Evolutionary conservation across 2,797 vertebrate genomes (phyloP).

Genomic region (Eremophila alpestris): DNA sequence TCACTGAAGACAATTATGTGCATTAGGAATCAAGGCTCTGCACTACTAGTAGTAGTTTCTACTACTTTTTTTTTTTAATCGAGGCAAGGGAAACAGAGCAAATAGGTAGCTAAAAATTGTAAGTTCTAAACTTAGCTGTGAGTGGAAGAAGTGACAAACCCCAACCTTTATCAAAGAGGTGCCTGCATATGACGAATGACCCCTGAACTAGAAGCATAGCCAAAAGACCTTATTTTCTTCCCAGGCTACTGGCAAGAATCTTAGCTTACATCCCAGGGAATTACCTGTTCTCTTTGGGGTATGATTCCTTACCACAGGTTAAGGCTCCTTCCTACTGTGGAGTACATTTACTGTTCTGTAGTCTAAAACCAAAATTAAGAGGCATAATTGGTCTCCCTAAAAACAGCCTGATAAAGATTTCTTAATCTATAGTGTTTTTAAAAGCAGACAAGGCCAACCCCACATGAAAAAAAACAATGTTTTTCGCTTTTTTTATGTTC

Average conservation of each 20-base stretch:
- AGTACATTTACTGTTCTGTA: neutral
- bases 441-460: neutral
- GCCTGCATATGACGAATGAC: neutral
- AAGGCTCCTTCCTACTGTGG: neutral
- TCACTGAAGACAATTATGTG: neutral
- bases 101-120: neutral
- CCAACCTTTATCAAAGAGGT: neutral
- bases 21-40: neutral
- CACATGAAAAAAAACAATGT: neutral
- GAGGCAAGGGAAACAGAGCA: neutral
- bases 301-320: neutral
- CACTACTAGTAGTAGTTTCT: neutral
- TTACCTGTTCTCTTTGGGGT: neutral
- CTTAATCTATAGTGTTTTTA: neutral
- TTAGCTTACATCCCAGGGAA: neutral
- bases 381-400: neutral
- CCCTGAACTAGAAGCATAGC: neutral
- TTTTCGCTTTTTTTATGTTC: neutral
- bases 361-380: neutral
- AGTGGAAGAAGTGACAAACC: neutral
- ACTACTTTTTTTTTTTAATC: neutral
- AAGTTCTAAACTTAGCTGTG: neutral
- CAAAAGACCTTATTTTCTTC: neutral
- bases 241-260: neutral
- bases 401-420: neutral